These are phyloP conservation scores for Stegana nigrithorax DNA, from an alignment of 2,888 invertebrate species.

Conservation along the genomic window DNA sequence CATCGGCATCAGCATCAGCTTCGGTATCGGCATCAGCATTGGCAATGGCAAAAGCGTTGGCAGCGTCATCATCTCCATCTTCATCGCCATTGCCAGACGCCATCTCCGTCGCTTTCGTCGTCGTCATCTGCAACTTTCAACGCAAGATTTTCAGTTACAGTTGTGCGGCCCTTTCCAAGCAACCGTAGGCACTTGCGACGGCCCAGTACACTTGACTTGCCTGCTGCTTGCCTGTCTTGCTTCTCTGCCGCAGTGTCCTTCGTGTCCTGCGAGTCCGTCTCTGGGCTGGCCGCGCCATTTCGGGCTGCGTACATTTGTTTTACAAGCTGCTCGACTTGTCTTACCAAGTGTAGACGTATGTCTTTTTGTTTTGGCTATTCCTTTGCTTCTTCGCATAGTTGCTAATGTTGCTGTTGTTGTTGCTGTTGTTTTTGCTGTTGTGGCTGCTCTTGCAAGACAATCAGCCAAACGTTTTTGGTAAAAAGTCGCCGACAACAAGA, in stretches of 20 bases:
- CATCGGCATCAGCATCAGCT: no score
- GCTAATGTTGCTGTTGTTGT: background rate
- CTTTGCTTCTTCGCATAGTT: no score
- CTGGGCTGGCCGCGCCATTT: background rate
- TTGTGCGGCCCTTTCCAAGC: background rate
- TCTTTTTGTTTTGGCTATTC: background rate
- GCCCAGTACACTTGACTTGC: slow-evolving; percentile 12
- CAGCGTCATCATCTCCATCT: background rate
- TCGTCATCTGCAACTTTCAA: slow-evolving; percentile 5
- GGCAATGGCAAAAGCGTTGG: background rate
- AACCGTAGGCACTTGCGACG: slow-evolving; percentile 17
- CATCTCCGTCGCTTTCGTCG: background rate
- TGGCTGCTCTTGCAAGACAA: no score
- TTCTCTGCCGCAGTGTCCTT: background rate
- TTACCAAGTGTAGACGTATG: background rate
- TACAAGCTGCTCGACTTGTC: slow-evolving; percentile 13
- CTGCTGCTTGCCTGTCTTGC: no score
- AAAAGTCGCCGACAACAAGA: slow-evolving; percentile 7
- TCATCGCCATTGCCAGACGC: background rate
- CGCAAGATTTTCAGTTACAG: slow-evolving; percentile 3
- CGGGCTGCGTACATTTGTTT: slow-evolving; percentile 5
- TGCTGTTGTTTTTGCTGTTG: background rate
- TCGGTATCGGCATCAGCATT: no score
- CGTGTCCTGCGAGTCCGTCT: no score
- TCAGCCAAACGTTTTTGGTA: no score